These are phyloP conservation scores for Helobdella robusta DNA, from an alignment of 2,888 invertebrate genomes.

Conservation along the genomic window DNA sequence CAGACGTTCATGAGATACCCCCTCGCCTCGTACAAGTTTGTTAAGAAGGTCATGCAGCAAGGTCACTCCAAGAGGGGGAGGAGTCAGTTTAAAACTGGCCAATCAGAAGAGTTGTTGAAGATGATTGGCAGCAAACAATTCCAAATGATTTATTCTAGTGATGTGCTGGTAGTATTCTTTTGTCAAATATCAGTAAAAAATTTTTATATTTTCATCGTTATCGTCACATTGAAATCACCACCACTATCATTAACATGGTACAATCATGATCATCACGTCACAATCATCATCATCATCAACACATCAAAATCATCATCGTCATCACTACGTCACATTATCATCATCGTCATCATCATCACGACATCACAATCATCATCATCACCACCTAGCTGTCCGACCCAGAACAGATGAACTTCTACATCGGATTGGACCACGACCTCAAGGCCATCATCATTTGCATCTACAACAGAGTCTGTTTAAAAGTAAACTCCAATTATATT, in stretches of 20 bases:
- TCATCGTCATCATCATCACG: background rate
- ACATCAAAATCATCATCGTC: background rate
- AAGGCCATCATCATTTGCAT: slow-evolving; percentile 71
- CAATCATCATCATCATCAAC: background rate
- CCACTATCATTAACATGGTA: too few species aligned
- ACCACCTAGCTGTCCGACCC: slow-evolving; percentile 54
- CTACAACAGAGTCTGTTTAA: slow-evolving; percentile 67
- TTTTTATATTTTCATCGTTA: too few species aligned
- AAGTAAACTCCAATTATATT: too few species aligned
- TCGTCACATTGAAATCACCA: too few species aligned
- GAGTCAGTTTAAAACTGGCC: too few species aligned
- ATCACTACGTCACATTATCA: background rate
- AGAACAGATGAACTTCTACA: slow-evolving; percentile 63
- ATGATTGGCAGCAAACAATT: slow-evolving; percentile 13
- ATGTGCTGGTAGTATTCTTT: slow-evolving; percentile 2
- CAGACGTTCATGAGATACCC: slow-evolving; percentile 18
- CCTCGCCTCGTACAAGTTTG: slow-evolving; percentile 3
- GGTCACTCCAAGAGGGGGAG: too few species aligned
- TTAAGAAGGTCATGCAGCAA: too few species aligned
- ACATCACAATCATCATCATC: background rate
- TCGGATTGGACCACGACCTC: slow-evolving; percentile 70
- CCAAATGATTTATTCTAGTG: slow-evolving; percentile 22
- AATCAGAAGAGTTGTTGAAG: slow-evolving; percentile 1
- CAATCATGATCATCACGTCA: background rate
- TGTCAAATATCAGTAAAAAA: too few species aligned